Percentiles rank a stretch among this genome's conserved stretches.
Conservation (phyloP, 2,888 invertebrate genomes). For the Orchesella flavescens region DNA sequence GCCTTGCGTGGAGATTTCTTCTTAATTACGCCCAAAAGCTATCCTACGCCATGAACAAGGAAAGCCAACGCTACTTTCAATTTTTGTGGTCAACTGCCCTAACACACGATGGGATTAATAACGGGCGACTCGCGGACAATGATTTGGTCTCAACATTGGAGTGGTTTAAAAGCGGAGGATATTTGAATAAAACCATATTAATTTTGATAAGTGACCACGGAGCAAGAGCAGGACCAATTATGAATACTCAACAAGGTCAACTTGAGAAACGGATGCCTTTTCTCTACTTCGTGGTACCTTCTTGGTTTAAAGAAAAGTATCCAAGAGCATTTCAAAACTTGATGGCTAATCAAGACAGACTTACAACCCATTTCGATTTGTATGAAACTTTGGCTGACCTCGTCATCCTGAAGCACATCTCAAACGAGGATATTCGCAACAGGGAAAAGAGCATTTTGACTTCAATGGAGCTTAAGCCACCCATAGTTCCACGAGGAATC, state of each 20-base stretch:
- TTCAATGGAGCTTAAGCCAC: not conserved
- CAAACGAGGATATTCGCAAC: not conserved
- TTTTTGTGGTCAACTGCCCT: constrained; percentile 89
- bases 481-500: constrained; percentile 21
- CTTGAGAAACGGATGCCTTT: constrained; percentile 92
- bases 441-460: not conserved
- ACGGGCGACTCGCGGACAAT: constrained; percentile 83
- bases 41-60: constrained; percentile 75
- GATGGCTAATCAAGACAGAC: constrained; percentile 34
- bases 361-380: constrained; percentile 67
- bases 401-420: constrained; percentile 75
- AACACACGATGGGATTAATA: constrained; percentile 89
- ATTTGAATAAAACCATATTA: constrained; percentile 81
- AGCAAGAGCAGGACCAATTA: constrained; percentile 87
- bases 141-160: constrained; percentile 79
- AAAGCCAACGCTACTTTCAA: constrained; percentile 81
- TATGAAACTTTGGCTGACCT: constrained; percentile 69
- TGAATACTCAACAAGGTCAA: constrained; percentile 83
- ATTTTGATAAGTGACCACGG: constrained; percentile 91
- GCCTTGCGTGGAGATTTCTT: constrained; percentile 82
- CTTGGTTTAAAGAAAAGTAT: constrained; percentile 81
- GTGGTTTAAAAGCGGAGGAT: constrained; percentile 76
- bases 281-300: constrained; percentile 83
- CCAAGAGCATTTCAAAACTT: constrained; percentile 73
- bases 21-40: constrained; percentile 83